phyloP scores from a whole-genome alignment of 2,797 vertebrate species.

The Acanthurus lineatus region DNA sequence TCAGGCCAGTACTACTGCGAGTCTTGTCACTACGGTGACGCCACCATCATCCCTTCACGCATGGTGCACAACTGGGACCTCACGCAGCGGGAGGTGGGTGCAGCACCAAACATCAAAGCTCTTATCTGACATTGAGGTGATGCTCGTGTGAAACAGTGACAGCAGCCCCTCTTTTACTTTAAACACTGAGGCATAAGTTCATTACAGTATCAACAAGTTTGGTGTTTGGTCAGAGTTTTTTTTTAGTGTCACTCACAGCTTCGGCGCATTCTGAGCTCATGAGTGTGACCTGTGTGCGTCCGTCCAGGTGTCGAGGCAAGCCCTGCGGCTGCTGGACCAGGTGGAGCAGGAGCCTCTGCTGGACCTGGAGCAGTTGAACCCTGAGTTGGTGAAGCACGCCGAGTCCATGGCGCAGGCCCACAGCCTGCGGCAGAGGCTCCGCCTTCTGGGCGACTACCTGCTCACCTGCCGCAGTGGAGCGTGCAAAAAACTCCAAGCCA shows the following conservation, averaged over 20 bases:
- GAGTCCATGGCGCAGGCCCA: conserved; percentile 87
- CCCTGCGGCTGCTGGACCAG: conserved; percentile 88
- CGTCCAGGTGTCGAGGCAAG: conserved; percentile 89
- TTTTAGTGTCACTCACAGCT: background rate
- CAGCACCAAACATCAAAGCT: too few species aligned
- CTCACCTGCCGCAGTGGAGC: conserved; percentile 92
- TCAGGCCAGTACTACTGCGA: conserved; percentile 94
- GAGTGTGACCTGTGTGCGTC: conserved; percentile 9
- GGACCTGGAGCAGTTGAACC: conserved; percentile 90
- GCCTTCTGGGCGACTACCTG: conserved; percentile 94
- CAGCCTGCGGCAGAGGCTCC: conserved; percentile 88
- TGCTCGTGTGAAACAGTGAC: too few species aligned
- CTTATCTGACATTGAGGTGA: too few species aligned
- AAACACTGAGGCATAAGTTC: too few species aligned
- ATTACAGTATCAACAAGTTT: too few species aligned
- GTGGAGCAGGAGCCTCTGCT: conserved; percentile 91
- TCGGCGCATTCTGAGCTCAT: background rate
- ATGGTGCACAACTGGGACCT: conserved; percentile 99
- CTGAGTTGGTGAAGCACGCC: conserved; percentile 88
- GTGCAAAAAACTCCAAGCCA: conserved; percentile 85
- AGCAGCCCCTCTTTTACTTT: too few species aligned
- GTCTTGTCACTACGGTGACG: conserved; percentile 90
- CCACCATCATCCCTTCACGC: conserved; percentile 91
- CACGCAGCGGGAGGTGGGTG: conserved; percentile 85
- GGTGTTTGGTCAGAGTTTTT: too few species aligned